A percentile compares a stretch with the other conserved stretches of the same genome.
Conservation (phyloP, 2,797 vertebrate species). For the Lepidocolaptes lacrymiger region DNA sequence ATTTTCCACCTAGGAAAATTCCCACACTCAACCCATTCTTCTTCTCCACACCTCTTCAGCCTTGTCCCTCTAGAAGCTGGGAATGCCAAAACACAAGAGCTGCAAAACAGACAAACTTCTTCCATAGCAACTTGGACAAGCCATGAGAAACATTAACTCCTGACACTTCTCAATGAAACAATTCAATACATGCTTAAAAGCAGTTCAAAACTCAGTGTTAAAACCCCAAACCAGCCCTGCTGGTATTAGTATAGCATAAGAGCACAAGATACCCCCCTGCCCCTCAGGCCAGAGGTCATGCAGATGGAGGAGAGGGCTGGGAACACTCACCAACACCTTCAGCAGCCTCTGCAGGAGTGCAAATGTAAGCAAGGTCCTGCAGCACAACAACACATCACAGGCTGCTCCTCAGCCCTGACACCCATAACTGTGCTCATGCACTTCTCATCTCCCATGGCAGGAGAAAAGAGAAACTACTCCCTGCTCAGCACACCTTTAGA, state of each 20-base stretch:
- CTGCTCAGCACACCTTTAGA: neutral
- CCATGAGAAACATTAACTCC: neutral
- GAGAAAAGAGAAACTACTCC: neutral
- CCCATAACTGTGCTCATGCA: rapidly evolving
- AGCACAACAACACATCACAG: neutral
- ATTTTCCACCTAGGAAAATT: neutral
- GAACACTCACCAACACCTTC: neutral
- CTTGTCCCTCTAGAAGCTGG: neutral
- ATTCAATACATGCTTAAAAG: neutral
- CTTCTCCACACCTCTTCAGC: neutral
- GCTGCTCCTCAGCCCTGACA: neutral
- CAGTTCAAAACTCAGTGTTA: neutral
- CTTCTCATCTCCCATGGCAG: rapidly evolving
- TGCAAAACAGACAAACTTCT: neutral
- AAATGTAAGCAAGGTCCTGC: rapidly evolving
- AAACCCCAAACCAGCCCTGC: neutral
- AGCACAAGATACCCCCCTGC: neutral
- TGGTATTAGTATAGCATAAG: neutral
- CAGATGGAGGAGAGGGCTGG: neutral
- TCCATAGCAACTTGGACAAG: neutral
- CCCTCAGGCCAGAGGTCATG: neutral
- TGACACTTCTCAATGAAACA: neutral
- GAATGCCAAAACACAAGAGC: neutral
- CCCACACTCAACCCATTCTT: neutral
- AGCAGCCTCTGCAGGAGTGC: neutral